Conservation (phyloP, 2,797 vertebrate species). For the Hybognathus amarus region DNA sequence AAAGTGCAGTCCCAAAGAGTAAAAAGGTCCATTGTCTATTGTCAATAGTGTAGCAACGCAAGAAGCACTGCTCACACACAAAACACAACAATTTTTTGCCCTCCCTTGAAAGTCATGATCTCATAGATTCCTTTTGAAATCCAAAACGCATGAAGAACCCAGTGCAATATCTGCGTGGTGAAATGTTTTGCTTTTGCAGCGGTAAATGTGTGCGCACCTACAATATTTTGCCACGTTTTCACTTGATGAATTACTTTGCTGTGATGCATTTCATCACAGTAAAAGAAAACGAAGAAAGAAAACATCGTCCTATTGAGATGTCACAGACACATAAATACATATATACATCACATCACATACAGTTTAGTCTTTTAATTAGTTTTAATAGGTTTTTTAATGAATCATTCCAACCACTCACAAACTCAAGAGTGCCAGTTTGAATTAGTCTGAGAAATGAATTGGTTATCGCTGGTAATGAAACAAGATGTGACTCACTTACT, state of each 20-base stretch:
- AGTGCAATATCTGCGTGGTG: not conserved
- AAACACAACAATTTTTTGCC: no score
- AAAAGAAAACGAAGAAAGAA: not conserved
- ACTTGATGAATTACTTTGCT: no score
- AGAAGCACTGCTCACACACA: not conserved
- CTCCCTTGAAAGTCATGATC: no score
- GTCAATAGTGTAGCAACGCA: not conserved
- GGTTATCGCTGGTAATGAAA: not conserved
- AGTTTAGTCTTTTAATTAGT: no score
- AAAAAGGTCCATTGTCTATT: not conserved
- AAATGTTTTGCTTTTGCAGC: not conserved
- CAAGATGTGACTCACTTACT: not conserved
- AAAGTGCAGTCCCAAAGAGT: not conserved
- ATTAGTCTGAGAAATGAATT: not conserved
- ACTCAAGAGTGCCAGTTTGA: not conserved
- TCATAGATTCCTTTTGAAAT: no score
- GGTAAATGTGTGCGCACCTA: not conserved
- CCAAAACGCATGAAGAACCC: no score
- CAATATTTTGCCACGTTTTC: not conserved
- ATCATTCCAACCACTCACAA: not conserved
- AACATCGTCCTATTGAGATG: not conserved
- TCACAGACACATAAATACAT: not conserved
- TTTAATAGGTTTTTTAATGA: not conserved
- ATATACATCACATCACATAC: not conserved
- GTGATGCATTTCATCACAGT: no score